Evolutionary conservation across 53 echinoderm and acorn worm genomes (phyloP), one percentile per base, ranked within the genome.

Genomic region (Antedon mediterranea): DNA sequence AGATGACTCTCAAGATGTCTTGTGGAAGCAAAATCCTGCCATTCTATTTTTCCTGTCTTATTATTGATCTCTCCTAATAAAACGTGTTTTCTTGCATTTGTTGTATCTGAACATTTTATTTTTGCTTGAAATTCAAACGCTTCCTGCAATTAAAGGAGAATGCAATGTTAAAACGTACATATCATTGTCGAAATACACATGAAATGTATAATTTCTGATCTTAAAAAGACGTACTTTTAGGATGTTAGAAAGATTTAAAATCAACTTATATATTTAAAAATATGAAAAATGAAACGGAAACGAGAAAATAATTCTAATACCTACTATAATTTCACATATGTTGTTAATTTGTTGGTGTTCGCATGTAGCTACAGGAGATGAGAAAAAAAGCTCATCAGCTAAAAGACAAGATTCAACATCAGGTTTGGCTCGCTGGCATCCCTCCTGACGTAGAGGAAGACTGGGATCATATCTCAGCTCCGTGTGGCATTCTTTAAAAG

Each of bases 301-400:
- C n/a, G n/a, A n/a, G n/a, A n/a, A n/a, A n/a, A n/a, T n/a, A n/a
- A n/a, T n/a, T n/a, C n/a, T n/a, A n/a, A n/a, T n/a, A 79, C 84
- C 57, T 72, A 86, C 86, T 75, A 74, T 73, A 27, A 78, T 44
- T 74, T 82, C 74, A 78, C 86, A 86, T 34, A 86, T 86, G 41
- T 37, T 73, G 29, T 82, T 28, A 18, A 33, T 57, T 13, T 30
- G 70, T 31, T 86, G 71, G 29, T 74, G 73, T 30, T 44, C 13
- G 71, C 86, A 86, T 20, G 74, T 82, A 18, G 74, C 79, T 7
- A 76, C 71, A 13, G 82, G 86, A 32, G 72, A 20, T 29, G 86
- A 78, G 26, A 78, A 78, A 43, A 86, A 86, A 27, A 86, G 71
- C 3, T 82, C 76, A 0, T 75, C 15, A 27, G 86, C 82, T 30